Conservation (phyloP, 53 echinoderm and acorn worm species). For the Holothuria scabra region DNA sequence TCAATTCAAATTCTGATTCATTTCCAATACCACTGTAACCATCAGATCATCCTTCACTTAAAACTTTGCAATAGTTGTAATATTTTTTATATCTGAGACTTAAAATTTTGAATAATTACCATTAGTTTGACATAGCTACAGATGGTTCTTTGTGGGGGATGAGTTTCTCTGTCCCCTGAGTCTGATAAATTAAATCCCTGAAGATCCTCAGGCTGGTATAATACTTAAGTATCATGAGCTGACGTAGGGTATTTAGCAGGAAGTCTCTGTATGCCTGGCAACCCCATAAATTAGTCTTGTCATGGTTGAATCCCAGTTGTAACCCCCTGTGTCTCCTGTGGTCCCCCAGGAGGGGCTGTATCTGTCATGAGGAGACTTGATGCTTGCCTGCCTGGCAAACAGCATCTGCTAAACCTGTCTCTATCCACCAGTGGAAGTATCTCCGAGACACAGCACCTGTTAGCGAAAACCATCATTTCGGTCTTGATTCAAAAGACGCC, state of each 20-base stretch:
- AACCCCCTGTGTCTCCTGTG: conserved; percentile 1
- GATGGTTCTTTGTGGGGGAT: neutral
- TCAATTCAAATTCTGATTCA: no score
- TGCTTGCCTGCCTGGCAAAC: conserved; percentile 1
- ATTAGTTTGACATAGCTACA: neutral
- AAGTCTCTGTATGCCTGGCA: no score
- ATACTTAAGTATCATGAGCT: no score
- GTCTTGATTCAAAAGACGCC: neutral
- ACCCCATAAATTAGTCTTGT: no score
- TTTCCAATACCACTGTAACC: no score
- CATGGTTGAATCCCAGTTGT: no score
- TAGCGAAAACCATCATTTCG: neutral
- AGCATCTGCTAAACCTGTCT: neutral
- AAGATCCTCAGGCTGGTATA: neutral
- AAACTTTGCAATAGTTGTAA: no score
- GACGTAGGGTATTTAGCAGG: no score
- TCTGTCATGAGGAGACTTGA: conserved; percentile 10
- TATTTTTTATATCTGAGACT: no score
- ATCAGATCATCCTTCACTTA: no score
- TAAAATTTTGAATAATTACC: no score
- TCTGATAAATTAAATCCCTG: conserved; percentile 5
- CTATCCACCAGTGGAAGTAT: neutral
- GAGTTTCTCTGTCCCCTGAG: conserved; percentile 4
- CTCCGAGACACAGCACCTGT: conserved; percentile 25
- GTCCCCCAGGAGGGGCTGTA: conserved; percentile 13